Evolutionary conservation across 2,113 vertebrate species (phyloP).

Genomic region (Mionectes macconnelli): DNA sequence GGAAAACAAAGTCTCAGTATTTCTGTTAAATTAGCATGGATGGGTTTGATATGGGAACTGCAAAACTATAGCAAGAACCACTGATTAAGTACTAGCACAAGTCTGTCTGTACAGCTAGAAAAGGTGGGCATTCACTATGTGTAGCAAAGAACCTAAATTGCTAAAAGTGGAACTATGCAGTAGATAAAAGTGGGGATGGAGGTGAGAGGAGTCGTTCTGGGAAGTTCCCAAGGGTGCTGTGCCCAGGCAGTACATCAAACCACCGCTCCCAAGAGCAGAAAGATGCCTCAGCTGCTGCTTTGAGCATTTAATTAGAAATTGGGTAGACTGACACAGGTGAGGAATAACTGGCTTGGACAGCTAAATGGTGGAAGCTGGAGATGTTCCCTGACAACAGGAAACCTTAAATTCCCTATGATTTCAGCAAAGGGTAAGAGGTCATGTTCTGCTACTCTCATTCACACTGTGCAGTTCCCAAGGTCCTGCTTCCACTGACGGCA

Average conservation of each 20-base stretch:
- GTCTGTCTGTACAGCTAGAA: neutral
- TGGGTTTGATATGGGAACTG: neutral
- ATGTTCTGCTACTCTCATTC: neutral
- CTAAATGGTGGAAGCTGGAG: slow-evolving; percentile 5
- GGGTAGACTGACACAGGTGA: neutral
- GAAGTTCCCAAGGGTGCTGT: neutral
- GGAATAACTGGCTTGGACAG: neutral
- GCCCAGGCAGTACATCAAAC: neutral
- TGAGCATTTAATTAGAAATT: neutral
- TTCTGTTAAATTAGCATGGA: neutral
- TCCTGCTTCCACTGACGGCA: neutral
- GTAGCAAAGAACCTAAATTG: neutral
- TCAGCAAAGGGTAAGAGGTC: neutral
- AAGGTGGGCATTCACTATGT: neutral
- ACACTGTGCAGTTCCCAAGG: neutral
- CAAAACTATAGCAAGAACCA: neutral
- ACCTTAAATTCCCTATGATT: neutral
- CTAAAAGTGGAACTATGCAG: neutral
- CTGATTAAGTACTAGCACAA: neutral
- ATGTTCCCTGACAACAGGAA: neutral
- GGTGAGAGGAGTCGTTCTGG: neutral
- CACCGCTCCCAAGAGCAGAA: neutral
- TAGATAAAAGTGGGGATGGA: neutral
- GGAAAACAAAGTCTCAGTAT: neutral
- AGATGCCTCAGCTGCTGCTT: neutral